Evolutionary conservation across 2,113 vertebrate species (phyloP).

Genomic region (Scalopus aquaticus): DNA sequence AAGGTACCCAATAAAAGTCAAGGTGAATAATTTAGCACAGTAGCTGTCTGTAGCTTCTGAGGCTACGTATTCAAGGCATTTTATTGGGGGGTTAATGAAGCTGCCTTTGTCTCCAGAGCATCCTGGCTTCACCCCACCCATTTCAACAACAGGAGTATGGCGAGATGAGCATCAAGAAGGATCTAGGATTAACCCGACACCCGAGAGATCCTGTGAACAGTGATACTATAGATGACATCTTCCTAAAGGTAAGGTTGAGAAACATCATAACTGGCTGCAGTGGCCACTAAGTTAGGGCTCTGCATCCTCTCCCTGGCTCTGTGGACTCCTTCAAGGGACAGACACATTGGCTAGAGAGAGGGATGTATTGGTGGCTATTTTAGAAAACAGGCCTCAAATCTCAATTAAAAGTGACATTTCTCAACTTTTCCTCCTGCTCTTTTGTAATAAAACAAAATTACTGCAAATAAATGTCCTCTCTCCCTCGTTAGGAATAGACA

Average conservation of each 20-base stretch:
- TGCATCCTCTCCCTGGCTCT: background rate
- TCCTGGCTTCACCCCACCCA: conserved; percentile 10
- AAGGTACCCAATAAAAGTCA: conserved; percentile 72
- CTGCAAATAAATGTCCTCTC: background rate
- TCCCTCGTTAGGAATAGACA: background rate
- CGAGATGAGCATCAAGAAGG: background rate
- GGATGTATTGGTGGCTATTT: background rate
- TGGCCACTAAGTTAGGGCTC: background rate
- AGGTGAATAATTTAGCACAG: conserved; percentile 70
- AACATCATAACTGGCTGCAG: background rate
- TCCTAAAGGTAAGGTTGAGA: background rate
- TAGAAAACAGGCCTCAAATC: background rate
- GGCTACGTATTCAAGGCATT: conserved; percentile 25
- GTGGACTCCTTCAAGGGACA: background rate
- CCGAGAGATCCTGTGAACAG: background rate
- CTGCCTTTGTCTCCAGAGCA: conserved; percentile 1
- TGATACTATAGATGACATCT: background rate
- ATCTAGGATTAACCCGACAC: background rate
- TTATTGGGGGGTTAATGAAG: background rate
- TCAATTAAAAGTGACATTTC: background rate
- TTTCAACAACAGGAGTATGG: background rate
- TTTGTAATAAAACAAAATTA: conserved; percentile 8
- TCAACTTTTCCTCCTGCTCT: background rate
- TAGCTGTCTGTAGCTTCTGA: conserved; percentile 33
- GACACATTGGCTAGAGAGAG: background rate